These are phyloP conservation scores for Mus musculus DNA, from an alignment of 2,113 vertebrate species.

Conservation along the genomic window GRCm39 chr15:98531501-98532000, in stretches of 20 bases:
- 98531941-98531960: not conserved
- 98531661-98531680: not conserved
- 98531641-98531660: not conserved
- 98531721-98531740: slow-evolving; percentile 33
- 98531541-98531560: not conserved
- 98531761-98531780: not conserved
- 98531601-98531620: not conserved
- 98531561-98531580: not conserved
- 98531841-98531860: no score
- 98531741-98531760: not conserved
- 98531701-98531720: not conserved
- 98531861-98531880: not conserved
- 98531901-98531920: not conserved
- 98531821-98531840: not conserved
- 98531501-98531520: slow-evolving; percentile 11
- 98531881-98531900: not conserved
- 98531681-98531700: not conserved
- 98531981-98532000: slow-evolving; percentile 3
- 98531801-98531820: not conserved
- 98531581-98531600: not conserved
- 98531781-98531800: not conserved
- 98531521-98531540: not conserved
- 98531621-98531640: not conserved
- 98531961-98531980: not conserved
- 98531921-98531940: not conserved